These are phyloP conservation scores for Chaitophorus viminalis DNA, from an alignment of 2,888 invertebrate species.

Conservation along the genomic window DNA sequence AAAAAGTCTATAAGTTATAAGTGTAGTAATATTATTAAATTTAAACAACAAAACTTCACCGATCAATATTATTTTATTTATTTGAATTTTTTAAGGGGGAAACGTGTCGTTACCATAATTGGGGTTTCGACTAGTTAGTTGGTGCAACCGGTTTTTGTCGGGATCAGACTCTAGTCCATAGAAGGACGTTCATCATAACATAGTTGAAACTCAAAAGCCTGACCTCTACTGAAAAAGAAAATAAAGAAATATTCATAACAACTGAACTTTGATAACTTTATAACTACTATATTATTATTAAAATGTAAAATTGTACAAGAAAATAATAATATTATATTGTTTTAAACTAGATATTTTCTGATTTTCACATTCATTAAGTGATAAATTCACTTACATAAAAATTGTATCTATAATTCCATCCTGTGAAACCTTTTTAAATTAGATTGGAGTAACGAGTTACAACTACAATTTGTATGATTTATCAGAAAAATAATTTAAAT, in stretches of 20 bases:
- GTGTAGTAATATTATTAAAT: not conserved
- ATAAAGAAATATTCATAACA: not conserved
- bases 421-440: too few species aligned
- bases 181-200: not conserved
- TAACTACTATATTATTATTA: too few species aligned
- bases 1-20: not conserved
- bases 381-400: too few species aligned
- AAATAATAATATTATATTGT: too few species aligned
- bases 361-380: too few species aligned
- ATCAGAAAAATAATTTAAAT: not conserved
- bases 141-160: slow-evolving; percentile 19
- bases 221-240: slow-evolving; percentile 24
- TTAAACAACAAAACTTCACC: not conserved
- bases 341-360: too few species aligned
- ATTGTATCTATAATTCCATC: too few species aligned
- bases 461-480: not conserved
- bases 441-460: too few species aligned
- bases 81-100: not conserved
- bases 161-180: not conserved
- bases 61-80: slow-evolving; percentile 7
- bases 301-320: too few species aligned
- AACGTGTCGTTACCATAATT: not conserved
- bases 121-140: slow-evolving; percentile 13
- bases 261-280: too few species aligned
- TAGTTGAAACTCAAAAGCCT: not conserved